These are phyloP conservation scores for Acromyrmex heyeri DNA, from an alignment of 1,140 invertebrate genomes.

Conservation along the genomic window DNA sequence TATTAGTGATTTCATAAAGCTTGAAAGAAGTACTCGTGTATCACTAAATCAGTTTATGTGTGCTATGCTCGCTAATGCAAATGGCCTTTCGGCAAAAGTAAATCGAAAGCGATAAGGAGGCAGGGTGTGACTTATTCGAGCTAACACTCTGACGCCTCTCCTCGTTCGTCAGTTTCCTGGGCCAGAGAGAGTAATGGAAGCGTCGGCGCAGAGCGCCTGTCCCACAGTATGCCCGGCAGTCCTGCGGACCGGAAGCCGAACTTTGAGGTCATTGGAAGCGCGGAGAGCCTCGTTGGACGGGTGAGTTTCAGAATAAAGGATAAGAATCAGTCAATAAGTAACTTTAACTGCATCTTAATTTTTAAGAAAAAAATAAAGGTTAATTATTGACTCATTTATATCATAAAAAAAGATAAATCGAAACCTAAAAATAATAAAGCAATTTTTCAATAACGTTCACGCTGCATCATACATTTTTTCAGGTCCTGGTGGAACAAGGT, in stretches of 20 bases:
- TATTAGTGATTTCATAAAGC: constrained; percentile 21
- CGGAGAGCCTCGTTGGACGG: constrained; percentile 96
- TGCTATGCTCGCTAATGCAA: constrained; percentile 53
- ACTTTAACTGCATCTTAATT: no score
- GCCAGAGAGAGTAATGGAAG: constrained; percentile 89
- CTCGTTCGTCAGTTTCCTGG: constrained; percentile 85
- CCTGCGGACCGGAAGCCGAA: constrained; percentile 91
- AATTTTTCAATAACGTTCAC: neutral
- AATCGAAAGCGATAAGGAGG: constrained; percentile 58
- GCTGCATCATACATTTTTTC: constrained; percentile 4
- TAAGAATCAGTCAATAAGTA: neutral
- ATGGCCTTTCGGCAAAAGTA: constrained; percentile 21
- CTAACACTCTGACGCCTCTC: constrained; percentile 67
- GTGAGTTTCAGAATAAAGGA: constrained; percentile 86
- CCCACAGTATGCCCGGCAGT: constrained; percentile 93
- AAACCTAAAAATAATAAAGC: neutral
- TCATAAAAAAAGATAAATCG: neutral
- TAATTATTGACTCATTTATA: no score
- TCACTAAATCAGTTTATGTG: constrained; percentile 33
- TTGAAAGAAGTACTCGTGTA: constrained; percentile 24
- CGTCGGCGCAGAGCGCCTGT: constrained; percentile 89
- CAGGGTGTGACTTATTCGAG: constrained; percentile 66
- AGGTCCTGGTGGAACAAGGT: constrained; percentile 97
- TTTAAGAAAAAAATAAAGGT: no score
- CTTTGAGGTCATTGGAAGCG: constrained; percentile 95